These are phyloP conservation scores for Corydoras sp. DNA, from an alignment of 2,113 vertebrate species.

Conservation along the genomic window DNA sequence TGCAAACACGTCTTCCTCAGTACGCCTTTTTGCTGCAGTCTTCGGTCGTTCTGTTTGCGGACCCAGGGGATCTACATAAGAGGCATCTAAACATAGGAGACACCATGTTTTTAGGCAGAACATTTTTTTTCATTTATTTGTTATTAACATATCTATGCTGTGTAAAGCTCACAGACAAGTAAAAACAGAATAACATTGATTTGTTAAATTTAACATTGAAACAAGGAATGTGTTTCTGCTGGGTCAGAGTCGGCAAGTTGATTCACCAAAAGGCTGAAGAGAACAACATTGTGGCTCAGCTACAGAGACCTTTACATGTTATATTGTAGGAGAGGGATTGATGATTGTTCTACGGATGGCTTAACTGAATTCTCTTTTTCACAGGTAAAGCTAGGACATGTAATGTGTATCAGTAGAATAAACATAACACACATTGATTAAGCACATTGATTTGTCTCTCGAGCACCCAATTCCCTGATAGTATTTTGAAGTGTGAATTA, in stretches of 20 bases:
- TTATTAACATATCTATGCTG: no score
- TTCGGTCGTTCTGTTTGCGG: conserved; percentile 87
- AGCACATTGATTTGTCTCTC: no score
- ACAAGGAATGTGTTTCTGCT: conserved; percentile 13
- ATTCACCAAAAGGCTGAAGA: neutral
- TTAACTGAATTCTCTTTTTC: neutral
- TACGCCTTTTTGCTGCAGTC: conserved; percentile 79
- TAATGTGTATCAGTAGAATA: no score
- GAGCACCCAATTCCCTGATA: no score
- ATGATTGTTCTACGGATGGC: neutral
- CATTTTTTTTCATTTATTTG: no score
- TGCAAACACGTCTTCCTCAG: conserved; percentile 87
- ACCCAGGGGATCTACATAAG: conserved; percentile 81
- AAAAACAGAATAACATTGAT: neutral
- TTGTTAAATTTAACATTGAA: conserved; percentile 9
- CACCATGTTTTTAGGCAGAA: no score
- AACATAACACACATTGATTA: no score
- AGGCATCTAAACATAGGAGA: no score
- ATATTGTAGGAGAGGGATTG: neutral
- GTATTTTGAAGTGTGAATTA: no score
- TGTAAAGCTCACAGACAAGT: conserved; percentile 1
- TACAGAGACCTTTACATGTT: neutral
- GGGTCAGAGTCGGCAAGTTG: neutral
- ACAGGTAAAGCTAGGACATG: no score
- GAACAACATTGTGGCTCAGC: neutral